Base-by-base conservation (phyloP, 2,113 vertebrate species). In the Oreocharis arfaki region DNA sequence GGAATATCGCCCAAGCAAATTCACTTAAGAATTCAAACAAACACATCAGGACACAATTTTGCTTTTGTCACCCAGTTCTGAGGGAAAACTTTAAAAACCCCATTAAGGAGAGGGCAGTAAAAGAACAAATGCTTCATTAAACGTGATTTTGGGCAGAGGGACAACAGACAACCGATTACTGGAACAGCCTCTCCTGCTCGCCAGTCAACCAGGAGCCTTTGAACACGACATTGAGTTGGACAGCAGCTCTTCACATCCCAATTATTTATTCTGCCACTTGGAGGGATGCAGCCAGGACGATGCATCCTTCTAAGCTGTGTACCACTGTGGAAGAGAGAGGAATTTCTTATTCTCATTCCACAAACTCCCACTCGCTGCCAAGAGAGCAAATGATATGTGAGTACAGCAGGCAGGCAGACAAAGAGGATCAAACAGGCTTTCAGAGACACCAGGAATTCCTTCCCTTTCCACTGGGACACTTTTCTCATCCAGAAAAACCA, bases 11-110 rank as follows among this genome's bases (percentile, higher is more conserved):
- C 89, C 87, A 83, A 91, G 84, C 42, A 94, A 91, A 96, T 80
- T 93, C 95, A 67, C 81, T 94, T 84, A 73, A 87, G 78, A 87
- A 94, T 90, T 93, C 93, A 94, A 94, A 95, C 67, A 87, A 93
- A 92, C 73, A 65, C 93, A 88, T 85, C 67, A 74, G 67, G 89
- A 84, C 78, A 63, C 57, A 67, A n/a, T 89, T 95, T 94, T 93
- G 73, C 61, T 97, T 93, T 94, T 94, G 87, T 90, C 91, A 84
- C 91, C 77, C 82, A 88, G 74, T n/a, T 69, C 77, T 28, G 63
- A 52, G 88, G 77, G 39, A 67, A 80, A 77, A 78, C 74, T 83
- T 78, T 46, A 24, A 78, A 87, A 70, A 39, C 23, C 7, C 74
- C 65, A 67, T 65, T 65, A 59, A 28, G 52, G 41, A 91, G 76